These are phyloP conservation scores for Mus musculus DNA, from an alignment of 2,113 vertebrate species.

Conservation along the genomic window DNA sequence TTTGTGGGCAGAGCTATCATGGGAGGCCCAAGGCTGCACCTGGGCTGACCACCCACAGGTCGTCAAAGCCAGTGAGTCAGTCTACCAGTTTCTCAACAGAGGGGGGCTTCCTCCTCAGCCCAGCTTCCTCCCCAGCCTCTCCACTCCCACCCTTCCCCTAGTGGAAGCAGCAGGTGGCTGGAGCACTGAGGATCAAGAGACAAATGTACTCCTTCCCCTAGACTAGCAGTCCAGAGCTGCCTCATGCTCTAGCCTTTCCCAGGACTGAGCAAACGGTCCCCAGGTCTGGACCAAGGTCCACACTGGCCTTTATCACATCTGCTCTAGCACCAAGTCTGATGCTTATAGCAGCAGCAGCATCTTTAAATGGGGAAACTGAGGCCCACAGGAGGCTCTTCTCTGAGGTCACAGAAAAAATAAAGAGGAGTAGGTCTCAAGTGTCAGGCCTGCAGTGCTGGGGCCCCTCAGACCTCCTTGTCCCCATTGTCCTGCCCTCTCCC, in stretches of 20 bases:
- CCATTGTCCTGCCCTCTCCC: background rate
- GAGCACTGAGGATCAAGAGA: background rate
- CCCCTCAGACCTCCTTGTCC: background rate
- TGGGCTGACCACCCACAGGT: background rate
- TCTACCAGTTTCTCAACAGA: background rate
- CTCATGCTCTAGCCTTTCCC: background rate
- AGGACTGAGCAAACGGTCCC: background rate
- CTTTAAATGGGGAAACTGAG: background rate
- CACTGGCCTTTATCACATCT: background rate
- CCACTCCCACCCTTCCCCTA: background rate
- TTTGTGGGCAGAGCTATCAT: no score
- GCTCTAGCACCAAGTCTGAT: no score
- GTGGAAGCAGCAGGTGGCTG: slow-evolving; percentile 7
- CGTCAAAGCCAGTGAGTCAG: background rate
- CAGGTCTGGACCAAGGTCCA: background rate
- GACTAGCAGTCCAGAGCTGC: background rate
- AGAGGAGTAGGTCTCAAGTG: background rate
- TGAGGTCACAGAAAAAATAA: background rate
- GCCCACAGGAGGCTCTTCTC: background rate
- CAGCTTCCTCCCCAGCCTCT: background rate
- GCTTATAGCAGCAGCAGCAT: background rate
- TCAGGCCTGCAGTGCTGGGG: background rate
- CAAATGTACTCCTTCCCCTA: background rate
- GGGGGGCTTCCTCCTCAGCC: background rate
- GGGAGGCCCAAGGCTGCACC: accelerated